phyloP scores from a whole-genome alignment of 2,113 vertebrate genomes.

The Bolborhynchus lineola region DNA sequence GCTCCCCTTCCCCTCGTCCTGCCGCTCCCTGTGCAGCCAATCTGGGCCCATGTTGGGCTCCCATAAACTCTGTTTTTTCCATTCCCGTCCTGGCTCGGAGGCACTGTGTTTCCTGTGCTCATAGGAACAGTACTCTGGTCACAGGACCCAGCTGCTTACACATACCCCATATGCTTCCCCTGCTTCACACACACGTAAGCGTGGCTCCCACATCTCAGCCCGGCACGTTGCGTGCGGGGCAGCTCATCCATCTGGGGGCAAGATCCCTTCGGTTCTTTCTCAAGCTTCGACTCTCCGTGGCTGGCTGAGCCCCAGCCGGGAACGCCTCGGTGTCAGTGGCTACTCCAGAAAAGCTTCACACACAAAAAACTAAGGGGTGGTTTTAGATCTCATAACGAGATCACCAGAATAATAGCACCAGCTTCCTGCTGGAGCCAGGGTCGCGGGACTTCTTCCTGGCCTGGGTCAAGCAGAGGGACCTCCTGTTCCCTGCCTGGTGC shows the following conservation, averaged over 20 bases:
- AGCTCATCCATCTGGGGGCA: slow-evolving; percentile 66
- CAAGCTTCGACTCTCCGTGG: slow-evolving; percentile 21
- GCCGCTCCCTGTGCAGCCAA: slow-evolving; percentile 27
- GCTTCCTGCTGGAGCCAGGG: slow-evolving; percentile 62
- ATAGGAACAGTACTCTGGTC: slow-evolving; percentile 66
- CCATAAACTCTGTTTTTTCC: slow-evolving; percentile 69
- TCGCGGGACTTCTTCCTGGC: slow-evolving; percentile 41
- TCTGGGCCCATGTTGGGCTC: slow-evolving; percentile 64
- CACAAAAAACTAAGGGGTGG: neutral
- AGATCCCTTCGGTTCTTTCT: slow-evolving; percentile 45
- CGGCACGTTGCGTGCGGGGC: slow-evolving; percentile 49
- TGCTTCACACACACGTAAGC: slow-evolving; percentile 49
- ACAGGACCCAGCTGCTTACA: slow-evolving; percentile 71
- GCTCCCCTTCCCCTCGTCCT: slow-evolving; percentile 52
- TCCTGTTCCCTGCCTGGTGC: neutral
- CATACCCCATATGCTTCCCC: slow-evolving; percentile 68
- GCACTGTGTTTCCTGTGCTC: slow-evolving; percentile 68
- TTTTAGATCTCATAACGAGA: slow-evolving; percentile 60
- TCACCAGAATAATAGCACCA: slow-evolving; percentile 65
- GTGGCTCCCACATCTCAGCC: slow-evolving; percentile 58
- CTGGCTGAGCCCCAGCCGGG: slow-evolving; percentile 49
- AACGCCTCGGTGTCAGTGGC: slow-evolving; percentile 28
- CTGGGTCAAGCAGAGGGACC: slow-evolving; percentile 13
- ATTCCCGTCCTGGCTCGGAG: slow-evolving; percentile 58
- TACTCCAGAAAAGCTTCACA: neutral